Evolutionary conservation across 2,888 invertebrate species (phyloP).

Genomic region (Caenorhabditis sp.): DNA sequence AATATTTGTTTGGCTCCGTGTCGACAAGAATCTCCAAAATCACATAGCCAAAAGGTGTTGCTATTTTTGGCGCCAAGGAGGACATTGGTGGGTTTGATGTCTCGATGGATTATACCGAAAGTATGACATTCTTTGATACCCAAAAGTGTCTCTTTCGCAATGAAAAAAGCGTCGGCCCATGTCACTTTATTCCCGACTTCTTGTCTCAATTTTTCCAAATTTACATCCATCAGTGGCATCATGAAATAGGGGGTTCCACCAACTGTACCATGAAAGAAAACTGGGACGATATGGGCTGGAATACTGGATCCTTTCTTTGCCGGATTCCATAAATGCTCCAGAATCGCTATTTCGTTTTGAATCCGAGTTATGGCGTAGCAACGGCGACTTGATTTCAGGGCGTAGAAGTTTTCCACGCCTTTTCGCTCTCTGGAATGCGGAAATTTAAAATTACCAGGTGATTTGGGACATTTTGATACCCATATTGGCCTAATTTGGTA

Average conservation of each 20-base stretch:
- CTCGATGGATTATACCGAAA: slow-evolving; percentile 25
- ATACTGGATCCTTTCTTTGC: background rate
- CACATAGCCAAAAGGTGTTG: slow-evolving; percentile 20
- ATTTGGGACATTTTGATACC: background rate
- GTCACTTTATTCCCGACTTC: slow-evolving; percentile 15
- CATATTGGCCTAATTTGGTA: background rate
- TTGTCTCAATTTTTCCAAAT: slow-evolving; percentile 21
- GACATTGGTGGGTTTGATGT: slow-evolving; percentile 43
- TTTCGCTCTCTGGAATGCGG: background rate
- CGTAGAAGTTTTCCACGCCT: background rate
- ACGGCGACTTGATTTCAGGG: slow-evolving; percentile 14
- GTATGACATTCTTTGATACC: slow-evolving; percentile 17
- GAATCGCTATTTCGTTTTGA: background rate
- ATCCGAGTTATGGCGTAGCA: background rate
- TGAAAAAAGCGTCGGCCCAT: slow-evolving; percentile 8
- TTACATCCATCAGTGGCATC: slow-evolving; percentile 25
- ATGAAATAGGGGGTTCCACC: slow-evolving; percentile 18
- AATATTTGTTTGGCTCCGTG: background rate
- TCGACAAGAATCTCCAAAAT: slow-evolving; percentile 27
- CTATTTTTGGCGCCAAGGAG: background rate
- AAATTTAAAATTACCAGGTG: background rate
- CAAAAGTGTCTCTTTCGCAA: slow-evolving; percentile 5
- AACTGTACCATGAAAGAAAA: slow-evolving; percentile 12
- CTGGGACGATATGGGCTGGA: background rate
- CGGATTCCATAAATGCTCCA: slow-evolving; percentile 2